Evolutionary conservation across 2,888 invertebrate species (phyloP), one percentile per base, ranked within the genome.

Genomic region (Hesperia comma): DNA sequence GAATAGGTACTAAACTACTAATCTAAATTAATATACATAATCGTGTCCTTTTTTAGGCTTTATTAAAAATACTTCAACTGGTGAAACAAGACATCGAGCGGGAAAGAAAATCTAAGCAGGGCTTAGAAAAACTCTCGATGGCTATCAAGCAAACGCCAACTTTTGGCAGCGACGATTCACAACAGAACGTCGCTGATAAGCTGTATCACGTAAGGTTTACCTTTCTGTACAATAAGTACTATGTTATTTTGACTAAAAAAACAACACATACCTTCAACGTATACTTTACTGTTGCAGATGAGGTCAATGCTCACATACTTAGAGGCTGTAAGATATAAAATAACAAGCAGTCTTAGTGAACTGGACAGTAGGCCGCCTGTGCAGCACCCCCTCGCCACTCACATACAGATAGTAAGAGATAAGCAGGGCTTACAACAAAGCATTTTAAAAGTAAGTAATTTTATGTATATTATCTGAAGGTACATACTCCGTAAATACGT

Each of bases 281-380:
- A 15, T 33, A 4, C 6, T 4, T 33, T 33, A 8, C 10, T 37
- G 71, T 90, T 91, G 6, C 87, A 98, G 98, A 97, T 98, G 94
- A 95, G 96, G 80, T 97, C 98, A 19, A 98, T 98, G 97, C 91
- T 98, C 73, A 96, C 97, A 14, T 98, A 98, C 83, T 90, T 98
- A 79, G 98, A 98, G 87, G 98, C 98, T 4, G 96, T 97, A 12
- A 95, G 97, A 74, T 97, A 96, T 83, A 98, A 99, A 90, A 95
- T 98, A 55, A 96, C 97, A 67, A 95, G 96, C 61, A 96, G 96
- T 33, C 87, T 98, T 60, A 95, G 96, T 64, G 97, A 97, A 81
- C 84, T 98, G 71, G 98, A 98, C 80, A 96, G 95, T 74, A 94
- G 96, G 72, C 95, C 96, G 19, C 94, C 96, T 69, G 94, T 94